These are phyloP conservation scores for Scopus umbretta DNA, from an alignment of 2,113 vertebrate genomes.

Conservation along the genomic window DNA sequence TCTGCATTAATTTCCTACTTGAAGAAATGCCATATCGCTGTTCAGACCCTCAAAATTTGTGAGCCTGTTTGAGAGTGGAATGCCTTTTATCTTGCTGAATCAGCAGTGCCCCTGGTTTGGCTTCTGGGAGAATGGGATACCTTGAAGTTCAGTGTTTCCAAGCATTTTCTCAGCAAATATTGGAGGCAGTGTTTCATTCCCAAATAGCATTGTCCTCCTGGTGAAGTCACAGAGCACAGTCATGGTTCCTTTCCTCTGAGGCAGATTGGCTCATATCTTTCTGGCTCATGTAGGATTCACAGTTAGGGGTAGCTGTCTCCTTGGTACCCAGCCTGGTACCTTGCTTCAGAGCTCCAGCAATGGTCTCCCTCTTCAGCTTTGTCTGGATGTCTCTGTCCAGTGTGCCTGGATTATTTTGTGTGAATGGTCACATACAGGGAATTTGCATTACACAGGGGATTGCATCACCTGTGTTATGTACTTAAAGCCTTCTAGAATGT, in stretches of 20 bases:
- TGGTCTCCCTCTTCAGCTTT: not conserved
- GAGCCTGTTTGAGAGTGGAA: not conserved
- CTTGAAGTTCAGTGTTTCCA: not conserved
- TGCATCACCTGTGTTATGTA: not conserved
- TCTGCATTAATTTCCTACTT: not conserved
- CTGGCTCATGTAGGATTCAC: not conserved
- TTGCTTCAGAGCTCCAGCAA: not conserved
- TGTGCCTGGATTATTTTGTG: not conserved
- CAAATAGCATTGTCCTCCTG: not conserved
- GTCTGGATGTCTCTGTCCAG: not conserved
- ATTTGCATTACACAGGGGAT: not conserved
- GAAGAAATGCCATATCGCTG: not conserved
- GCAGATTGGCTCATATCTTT: not conserved
- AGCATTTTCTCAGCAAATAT: not conserved
- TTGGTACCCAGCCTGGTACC: not conserved
- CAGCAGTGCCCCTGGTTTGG: not conserved
- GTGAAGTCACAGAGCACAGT: not conserved
- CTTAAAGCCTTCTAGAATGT: not conserved
- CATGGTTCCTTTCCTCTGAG: not conserved
- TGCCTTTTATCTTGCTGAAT: not conserved
- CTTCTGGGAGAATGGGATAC: not conserved
- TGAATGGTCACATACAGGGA: not conserved
- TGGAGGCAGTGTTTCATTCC: not conserved
- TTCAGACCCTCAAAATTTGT: not conserved
- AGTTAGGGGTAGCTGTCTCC: not conserved